Evolutionary conservation across 2,888 invertebrate genomes (phyloP).

Genomic region (Eumacrocentrus americanus): DNA sequence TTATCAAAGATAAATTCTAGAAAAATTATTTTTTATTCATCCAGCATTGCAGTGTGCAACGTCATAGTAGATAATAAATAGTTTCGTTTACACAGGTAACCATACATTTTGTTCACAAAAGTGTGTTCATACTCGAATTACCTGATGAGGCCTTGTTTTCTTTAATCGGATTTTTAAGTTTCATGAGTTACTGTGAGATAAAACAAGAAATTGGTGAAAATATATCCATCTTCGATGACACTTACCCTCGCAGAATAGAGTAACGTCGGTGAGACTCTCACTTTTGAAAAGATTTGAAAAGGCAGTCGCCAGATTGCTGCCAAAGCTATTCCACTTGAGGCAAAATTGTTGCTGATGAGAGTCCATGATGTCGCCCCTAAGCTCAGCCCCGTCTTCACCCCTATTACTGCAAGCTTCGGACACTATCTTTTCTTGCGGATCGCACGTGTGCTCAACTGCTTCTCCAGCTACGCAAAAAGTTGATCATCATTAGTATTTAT

Average conservation of each 20-base stretch:
- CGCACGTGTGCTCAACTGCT: slow-evolving; percentile 58
- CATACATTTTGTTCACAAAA: too few relatives aligned
- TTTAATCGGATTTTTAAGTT: too few relatives aligned
- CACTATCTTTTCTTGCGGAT: slow-evolving; percentile 53
- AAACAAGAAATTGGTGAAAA: not conserved
- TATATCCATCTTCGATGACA: slow-evolving; percentile 36
- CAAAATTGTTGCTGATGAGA: slow-evolving; percentile 91
- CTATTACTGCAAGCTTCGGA: slow-evolving; percentile 55
- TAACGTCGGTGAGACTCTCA: slow-evolving; percentile 91
- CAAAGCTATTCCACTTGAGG: slow-evolving; percentile 95
- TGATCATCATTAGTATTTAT: not conserved
- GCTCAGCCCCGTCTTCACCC: slow-evolving; percentile 54
- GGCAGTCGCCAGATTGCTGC: slow-evolving; percentile 89
- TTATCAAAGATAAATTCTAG: too few relatives aligned
- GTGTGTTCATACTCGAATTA: too few relatives aligned
- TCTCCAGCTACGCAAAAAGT: slow-evolving; percentile 51
- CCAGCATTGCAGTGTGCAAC: too few relatives aligned
- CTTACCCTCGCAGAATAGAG: slow-evolving; percentile 91
- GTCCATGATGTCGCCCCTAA: slow-evolving; percentile 81
- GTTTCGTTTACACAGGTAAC: too few relatives aligned
- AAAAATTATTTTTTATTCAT: too few relatives aligned
- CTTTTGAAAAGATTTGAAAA: slow-evolving; percentile 93
- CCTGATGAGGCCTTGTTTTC: too few relatives aligned
- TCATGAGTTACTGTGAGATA: too few relatives aligned
- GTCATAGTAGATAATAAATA: too few relatives aligned